phyloP scores from a whole-genome alignment of 2,888 invertebrate genomes.

The Chydorus sphaericus region DNA sequence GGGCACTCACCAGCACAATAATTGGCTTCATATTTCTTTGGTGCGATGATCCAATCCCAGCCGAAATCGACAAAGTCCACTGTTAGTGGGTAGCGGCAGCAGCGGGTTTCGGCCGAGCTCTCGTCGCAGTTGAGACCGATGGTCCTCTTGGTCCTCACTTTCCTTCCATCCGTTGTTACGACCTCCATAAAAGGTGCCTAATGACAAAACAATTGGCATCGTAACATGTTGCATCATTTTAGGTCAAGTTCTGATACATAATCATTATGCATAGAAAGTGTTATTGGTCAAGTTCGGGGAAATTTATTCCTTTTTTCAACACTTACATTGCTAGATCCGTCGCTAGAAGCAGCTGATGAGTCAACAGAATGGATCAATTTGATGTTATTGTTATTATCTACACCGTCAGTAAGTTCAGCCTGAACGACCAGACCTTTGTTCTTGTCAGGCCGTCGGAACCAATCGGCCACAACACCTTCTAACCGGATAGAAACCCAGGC shows the following conservation, averaged over 20 bases:
- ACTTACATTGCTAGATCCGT: too few species aligned
- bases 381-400: too few species aligned
- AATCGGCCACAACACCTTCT: slow-evolving; percentile 55
- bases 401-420: slow-evolving; percentile 27
- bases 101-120: slow-evolving; percentile 60
- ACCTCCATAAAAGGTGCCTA: slow-evolving; percentile 45
- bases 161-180: slow-evolving; percentile 34
- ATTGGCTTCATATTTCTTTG: slow-evolving; percentile 84
- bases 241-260: too few species aligned
- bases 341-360: too few species aligned
- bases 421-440: slow-evolving; percentile 64
- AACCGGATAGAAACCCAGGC: slow-evolving; percentile 62
- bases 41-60: slow-evolving; percentile 96
- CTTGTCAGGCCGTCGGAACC: slow-evolving; percentile 56
- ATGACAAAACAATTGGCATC: too few species aligned
- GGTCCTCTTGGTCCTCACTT: slow-evolving; percentile 56
- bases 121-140: slow-evolving; percentile 73
- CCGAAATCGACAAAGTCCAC: slow-evolving; percentile 91
- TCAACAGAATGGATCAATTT: too few species aligned
- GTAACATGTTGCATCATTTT: too few species aligned
- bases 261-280: too few species aligned
- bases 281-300: too few species aligned
- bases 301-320: too few species aligned
- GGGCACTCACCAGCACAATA: slow-evolving; percentile 93
- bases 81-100: slow-evolving; percentile 83